Evolutionary conservation across 1,140 invertebrate species (phyloP).

Genomic region (Drosophila neocordata): DNA sequence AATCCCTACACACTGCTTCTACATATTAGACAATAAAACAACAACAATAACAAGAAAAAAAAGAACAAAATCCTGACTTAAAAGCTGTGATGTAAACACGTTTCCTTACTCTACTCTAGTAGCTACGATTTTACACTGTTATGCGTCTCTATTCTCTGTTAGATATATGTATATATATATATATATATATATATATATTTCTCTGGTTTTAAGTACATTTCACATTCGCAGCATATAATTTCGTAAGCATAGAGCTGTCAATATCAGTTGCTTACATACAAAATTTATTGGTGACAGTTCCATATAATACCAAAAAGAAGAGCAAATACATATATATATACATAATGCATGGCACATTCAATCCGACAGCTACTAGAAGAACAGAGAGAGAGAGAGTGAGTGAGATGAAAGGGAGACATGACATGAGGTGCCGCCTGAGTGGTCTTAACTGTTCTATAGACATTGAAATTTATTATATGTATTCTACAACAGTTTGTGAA

Average conservation of each 20-base stretch:
- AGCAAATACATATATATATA: slow-evolving; percentile 1
- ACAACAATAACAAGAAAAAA: slow-evolving; percentile 42
- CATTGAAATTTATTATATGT: slow-evolving; percentile 78
- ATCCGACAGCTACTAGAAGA: slow-evolving; percentile 30
- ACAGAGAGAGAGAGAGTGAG: background rate
- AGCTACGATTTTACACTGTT: too few relatives aligned
- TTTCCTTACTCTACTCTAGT: background rate
- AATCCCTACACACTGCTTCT: background rate
- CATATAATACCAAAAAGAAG: slow-evolving; percentile 72
- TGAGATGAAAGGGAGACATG: background rate
- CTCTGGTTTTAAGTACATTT: slow-evolving; percentile 67
- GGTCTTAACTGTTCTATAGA: slow-evolving; percentile 56
- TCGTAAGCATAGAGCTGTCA: slow-evolving; percentile 56
- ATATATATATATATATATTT: background rate
- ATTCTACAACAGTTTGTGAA: slow-evolving; percentile 48
- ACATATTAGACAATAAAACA: slow-evolving; percentile 13
- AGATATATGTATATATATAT: background rate
- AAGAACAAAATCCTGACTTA: slow-evolving; percentile 17
- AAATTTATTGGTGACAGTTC: slow-evolving; percentile 77
- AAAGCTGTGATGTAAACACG: slow-evolving; percentile 49
- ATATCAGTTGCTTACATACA: slow-evolving; percentile 77
- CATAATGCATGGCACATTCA: slow-evolving; percentile 1
- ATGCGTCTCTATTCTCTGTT: slow-evolving; percentile 11
- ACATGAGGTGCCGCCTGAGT: slow-evolving; percentile 30
- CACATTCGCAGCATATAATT: slow-evolving; percentile 60